A percentile compares a stretch with the other conserved stretches of the same genome.
Evolutionary conservation across 2,113 vertebrate genomes (phyloP).

Genomic region (Pundamilia nyererei): DNA sequence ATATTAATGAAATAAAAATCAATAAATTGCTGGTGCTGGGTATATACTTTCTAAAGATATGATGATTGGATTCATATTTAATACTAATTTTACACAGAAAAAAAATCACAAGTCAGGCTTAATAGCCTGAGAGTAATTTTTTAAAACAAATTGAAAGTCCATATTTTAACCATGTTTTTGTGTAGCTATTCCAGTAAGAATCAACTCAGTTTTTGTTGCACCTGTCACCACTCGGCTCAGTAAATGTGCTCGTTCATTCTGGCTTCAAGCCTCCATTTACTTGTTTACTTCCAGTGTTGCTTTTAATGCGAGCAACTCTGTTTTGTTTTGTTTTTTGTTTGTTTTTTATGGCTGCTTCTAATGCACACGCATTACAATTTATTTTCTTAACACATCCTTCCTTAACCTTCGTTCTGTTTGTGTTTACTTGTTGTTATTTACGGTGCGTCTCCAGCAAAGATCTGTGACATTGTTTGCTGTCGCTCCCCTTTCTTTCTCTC

Average conservation of each 20-base stretch:
- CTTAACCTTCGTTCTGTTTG: conserved; percentile 50
- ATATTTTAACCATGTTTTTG: neutral
- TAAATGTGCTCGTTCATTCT: neutral
- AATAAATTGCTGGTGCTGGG: neutral
- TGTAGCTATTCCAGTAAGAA: neutral
- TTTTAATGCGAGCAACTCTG: neutral
- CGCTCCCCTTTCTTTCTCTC: conserved; percentile 15
- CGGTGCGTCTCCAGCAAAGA: conserved; percentile 34
- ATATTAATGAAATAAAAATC: neutral
- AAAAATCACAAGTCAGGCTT: neutral
- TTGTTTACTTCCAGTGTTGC: neutral
- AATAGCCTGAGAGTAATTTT: neutral
- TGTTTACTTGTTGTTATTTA: conserved; percentile 68
- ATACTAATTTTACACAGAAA: neutral
- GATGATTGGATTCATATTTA: neutral
- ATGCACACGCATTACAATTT: neutral
- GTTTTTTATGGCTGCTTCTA: neutral
- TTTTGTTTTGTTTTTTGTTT: too few relatives aligned
- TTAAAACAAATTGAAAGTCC: neutral
- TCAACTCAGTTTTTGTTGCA: neutral
- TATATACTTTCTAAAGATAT: neutral
- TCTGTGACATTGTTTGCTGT: conserved; percentile 43
- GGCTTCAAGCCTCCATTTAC: neutral
- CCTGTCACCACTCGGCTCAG: neutral
- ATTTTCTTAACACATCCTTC: conserved; percentile 18